These are phyloP conservation scores for Pelobates fuscus DNA, from an alignment of 2,113 vertebrate species.

Conservation along the genomic window DNA sequence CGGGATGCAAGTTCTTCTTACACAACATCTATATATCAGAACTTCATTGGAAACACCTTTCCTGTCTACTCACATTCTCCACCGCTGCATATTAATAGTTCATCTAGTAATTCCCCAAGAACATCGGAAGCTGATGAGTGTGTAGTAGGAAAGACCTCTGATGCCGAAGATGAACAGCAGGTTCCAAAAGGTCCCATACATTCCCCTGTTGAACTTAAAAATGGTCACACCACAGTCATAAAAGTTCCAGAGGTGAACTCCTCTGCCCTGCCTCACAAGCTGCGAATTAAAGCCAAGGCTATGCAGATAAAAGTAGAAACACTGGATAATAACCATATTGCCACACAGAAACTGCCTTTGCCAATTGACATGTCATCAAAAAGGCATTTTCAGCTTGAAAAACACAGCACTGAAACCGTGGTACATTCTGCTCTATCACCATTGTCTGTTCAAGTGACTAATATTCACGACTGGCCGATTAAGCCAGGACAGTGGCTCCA, in stretches of 20 bases:
- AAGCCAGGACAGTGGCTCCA: slow-evolving; percentile 81
- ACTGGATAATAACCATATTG: slow-evolving; percentile 82
- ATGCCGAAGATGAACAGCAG: slow-evolving; percentile 94
- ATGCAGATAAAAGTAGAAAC: slow-evolving; percentile 91
- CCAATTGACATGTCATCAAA: slow-evolving; percentile 72
- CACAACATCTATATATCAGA: slow-evolving; percentile 73
- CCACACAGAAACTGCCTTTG: slow-evolving; percentile 73
- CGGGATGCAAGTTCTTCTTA: slow-evolving; percentile 75
- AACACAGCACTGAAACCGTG: slow-evolving; percentile 62
- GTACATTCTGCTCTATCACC: slow-evolving; percentile 76
- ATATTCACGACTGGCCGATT: slow-evolving; percentile 87
- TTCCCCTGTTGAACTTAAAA: slow-evolving; percentile 76
- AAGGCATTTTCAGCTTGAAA: slow-evolving; percentile 69
- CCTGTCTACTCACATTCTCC: slow-evolving; percentile 77
- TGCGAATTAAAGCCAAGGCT: slow-evolving; percentile 89
- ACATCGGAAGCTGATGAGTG: slow-evolving; percentile 86
- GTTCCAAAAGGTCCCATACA: slow-evolving; percentile 87
- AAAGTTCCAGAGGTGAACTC: slow-evolving; percentile 85
- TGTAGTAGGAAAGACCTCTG: slow-evolving; percentile 83
- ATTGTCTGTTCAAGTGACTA: slow-evolving; percentile 84
- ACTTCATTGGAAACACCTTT: slow-evolving; percentile 74
- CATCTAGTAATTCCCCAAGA: slow-evolving; percentile 86
- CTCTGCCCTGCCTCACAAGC: slow-evolving; percentile 93
- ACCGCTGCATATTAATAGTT: slow-evolving; percentile 78
- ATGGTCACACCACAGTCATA: slow-evolving; percentile 73